These are phyloP conservation scores for Lepidothrix coronata DNA, from an alignment of 2,113 vertebrate species.

Conservation along the genomic window DNA sequence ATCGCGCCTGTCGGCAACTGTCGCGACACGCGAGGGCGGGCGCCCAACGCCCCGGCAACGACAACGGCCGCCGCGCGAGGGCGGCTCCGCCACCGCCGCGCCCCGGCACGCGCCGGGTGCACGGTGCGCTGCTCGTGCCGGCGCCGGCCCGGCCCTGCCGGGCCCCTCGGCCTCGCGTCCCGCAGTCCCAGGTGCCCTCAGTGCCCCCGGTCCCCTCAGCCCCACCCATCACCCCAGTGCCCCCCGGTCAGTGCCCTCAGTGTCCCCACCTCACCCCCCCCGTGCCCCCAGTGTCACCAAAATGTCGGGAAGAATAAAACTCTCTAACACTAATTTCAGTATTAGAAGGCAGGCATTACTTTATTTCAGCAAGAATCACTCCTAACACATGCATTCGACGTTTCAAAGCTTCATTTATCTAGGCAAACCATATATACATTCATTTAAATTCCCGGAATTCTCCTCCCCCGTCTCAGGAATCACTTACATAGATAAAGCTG, in stretches of 20 bases:
- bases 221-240: background rate
- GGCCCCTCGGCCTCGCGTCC: too few species aligned
- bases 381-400: accelerated
- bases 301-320: background rate
- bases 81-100: background rate
- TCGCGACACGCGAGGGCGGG: background rate
- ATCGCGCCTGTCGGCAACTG: background rate
- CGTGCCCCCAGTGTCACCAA: background rate
- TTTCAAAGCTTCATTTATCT: background rate
- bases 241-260: background rate
- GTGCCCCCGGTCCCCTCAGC: too few species aligned
- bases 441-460: background rate
- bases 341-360: background rate
- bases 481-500: background rate
- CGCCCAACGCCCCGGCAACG: background rate
- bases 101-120: background rate
- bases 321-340: too few species aligned
- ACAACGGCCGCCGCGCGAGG: background rate
- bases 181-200: too few species aligned
- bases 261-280: background rate
- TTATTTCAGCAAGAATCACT: background rate
- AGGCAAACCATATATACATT: background rate
- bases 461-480: background rate
- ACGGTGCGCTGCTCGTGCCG: background rate
- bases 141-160: too few species aligned